A percentile compares a stretch with the other conserved stretches of the same genome.
These are phyloP conservation scores for Belonocnema kinseyi DNA, from an alignment of 1,140 invertebrate genomes.

Conservation along the genomic window DNA sequence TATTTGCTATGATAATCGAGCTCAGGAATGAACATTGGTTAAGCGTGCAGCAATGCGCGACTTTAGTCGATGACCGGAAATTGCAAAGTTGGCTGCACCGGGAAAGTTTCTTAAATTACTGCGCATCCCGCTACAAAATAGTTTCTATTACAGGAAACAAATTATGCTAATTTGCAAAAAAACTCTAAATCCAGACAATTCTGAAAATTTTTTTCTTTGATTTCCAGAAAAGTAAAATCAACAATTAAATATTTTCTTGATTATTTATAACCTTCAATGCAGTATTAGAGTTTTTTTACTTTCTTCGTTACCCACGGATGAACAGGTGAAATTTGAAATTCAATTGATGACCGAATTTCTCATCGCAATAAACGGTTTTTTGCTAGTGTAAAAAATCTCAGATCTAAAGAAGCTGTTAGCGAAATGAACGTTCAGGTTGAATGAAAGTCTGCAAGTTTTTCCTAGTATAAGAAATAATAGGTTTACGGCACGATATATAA, in stretches of 20 bases:
- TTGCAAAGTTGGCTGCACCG: conserved; percentile 29
- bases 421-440: not conserved
- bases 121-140: conserved; percentile 23
- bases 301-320: no score
- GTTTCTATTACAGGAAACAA: conserved; percentile 5
- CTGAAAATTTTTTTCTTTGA: not conserved
- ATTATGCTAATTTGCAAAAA: conserved; percentile 5
- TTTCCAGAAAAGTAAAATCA: not conserved
- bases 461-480: not conserved
- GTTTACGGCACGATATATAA: conserved; percentile 1
- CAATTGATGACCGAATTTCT: no score
- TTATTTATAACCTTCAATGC: no score
- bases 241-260: no score
- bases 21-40: conserved; percentile 18
- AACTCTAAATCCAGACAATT: not conserved
- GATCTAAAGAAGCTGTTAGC: not conserved
- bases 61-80: conserved; percentile 29
- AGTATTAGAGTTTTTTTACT: no score
- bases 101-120: conserved; percentile 28
- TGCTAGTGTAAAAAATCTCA: not conserved
- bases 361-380: no score
- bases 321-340: no score
- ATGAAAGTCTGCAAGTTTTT: not conserved
- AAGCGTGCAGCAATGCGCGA: conserved; percentile 29
- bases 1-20: not conserved